Conservation (phyloP, 2,113 vertebrate genomes). For the Pelvicachromis taeniatus region DNA sequence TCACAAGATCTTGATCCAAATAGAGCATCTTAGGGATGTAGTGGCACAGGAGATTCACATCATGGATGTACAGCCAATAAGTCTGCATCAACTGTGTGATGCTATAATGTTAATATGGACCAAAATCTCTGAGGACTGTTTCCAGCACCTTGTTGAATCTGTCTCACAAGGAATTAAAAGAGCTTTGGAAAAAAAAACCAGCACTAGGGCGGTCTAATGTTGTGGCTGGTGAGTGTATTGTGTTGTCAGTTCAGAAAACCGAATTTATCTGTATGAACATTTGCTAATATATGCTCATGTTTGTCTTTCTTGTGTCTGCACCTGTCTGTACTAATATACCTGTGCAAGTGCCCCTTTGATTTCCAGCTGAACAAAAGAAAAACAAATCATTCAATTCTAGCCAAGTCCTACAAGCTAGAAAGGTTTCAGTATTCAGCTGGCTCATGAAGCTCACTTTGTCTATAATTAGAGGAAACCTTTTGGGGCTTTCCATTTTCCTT, state of each 20-base stretch:
- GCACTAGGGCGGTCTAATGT: background rate
- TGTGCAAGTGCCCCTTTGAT: slow-evolving; percentile 5
- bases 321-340: background rate
- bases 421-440: background rate
- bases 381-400: background rate
- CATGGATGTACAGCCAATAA: background rate
- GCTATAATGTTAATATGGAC: background rate
- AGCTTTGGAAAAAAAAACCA: background rate
- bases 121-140: background rate
- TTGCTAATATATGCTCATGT: background rate
- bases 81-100: background rate
- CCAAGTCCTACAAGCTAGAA: background rate
- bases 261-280: background rate
- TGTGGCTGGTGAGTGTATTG: background rate
- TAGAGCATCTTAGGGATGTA: background rate
- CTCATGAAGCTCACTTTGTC: background rate
- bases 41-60: background rate
- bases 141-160: background rate
- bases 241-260: background rate
- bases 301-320: background rate
- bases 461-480: slow-evolving; percentile 35
- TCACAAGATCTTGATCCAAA: background rate
- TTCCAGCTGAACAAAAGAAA: background rate
- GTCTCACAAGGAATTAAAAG: background rate
- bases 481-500: background rate